A percentile compares a stretch with the other conserved stretches of the same genome.
These are phyloP conservation scores for Babylonia areolata DNA, from an alignment of 1,140 invertebrate species.

Conservation along the genomic window DNA sequence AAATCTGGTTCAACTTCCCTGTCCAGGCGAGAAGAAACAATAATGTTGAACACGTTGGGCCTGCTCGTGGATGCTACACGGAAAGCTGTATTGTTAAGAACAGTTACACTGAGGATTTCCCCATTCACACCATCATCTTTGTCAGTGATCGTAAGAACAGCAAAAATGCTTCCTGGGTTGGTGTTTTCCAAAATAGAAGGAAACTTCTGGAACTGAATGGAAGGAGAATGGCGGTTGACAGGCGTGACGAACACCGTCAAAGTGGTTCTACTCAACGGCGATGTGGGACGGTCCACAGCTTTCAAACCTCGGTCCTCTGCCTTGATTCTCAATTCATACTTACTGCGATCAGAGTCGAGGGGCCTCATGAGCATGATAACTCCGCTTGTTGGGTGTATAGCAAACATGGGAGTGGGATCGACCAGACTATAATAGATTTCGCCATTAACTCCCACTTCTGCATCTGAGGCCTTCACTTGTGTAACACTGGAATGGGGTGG, in stretches of 20 bases:
- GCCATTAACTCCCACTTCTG: conserved; percentile 94
- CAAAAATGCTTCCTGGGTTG: conserved; percentile 80
- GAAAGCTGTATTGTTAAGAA: conserved; percentile 87
- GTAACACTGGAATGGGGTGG: conserved; percentile 83
- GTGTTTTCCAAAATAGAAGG: conserved; percentile 87
- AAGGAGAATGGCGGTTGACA: conserved; percentile 91
- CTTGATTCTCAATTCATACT: conserved; percentile 85
- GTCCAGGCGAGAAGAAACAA: conserved; percentile 80
- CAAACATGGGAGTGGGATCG: conserved; percentile 89
- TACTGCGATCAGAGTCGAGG: conserved; percentile 75
- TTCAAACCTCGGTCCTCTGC: conserved; percentile 88
- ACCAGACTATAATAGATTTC: conserved; percentile 97
- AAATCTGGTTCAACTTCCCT: conserved; percentile 79
- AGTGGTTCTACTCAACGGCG: conserved; percentile 80
- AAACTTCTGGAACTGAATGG: conserved; percentile 85
- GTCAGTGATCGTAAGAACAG: conserved; percentile 90
- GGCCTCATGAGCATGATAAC: conserved; percentile 89
- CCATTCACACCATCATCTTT: conserved; percentile 89
- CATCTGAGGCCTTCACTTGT: conserved; percentile 88
- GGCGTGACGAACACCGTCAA: conserved; percentile 87
- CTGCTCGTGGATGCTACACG: conserved; percentile 87
- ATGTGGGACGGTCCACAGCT: conserved; percentile 75
- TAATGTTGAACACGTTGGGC: conserved; percentile 78
- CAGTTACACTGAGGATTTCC: conserved; percentile 87
- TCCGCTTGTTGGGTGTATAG: conserved; percentile 93